Evolutionary conservation across 2,888 invertebrate genomes (phyloP).

Genomic region (Ethmia dodecea): DNA sequence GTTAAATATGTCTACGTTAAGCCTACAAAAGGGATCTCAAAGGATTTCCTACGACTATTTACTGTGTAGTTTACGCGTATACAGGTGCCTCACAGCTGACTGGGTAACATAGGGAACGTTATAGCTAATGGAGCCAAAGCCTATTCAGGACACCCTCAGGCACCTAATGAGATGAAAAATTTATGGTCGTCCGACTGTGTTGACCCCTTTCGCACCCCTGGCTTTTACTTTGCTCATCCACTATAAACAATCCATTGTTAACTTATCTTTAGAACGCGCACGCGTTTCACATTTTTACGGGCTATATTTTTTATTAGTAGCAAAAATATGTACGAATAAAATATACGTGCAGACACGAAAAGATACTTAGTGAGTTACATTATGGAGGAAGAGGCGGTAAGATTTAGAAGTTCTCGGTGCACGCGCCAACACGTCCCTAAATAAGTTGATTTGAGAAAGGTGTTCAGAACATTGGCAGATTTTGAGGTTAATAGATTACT

Average conservation of each 20-base stretch:
- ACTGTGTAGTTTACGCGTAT: too few relatives aligned
- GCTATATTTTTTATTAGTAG: conserved; percentile 8
- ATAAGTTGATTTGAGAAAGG: too few relatives aligned
- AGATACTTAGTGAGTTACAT: conserved; percentile 14
- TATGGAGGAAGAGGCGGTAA: too few relatives aligned
- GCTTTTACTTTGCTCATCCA: conserved; percentile 44
- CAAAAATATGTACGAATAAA: conserved; percentile 11
- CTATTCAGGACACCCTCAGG: conserved; percentile 52
- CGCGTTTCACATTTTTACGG: background rate
- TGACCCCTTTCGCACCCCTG: conserved; percentile 64
- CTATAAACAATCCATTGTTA: conserved; percentile 40
- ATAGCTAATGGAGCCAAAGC: conserved; percentile 51
- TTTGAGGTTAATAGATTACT: too few relatives aligned
- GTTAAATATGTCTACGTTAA: too few relatives aligned
- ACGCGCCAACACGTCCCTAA: too few relatives aligned
- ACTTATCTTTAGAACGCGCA: conserved; percentile 8
- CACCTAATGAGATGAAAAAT: conserved; percentile 68
- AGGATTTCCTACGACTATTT: too few relatives aligned
- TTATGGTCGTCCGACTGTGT: conserved; percentile 61
- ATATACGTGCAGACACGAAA: conserved; percentile 13
- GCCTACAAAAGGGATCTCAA: too few relatives aligned
- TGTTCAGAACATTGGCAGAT: too few relatives aligned
- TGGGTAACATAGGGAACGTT: conserved; percentile 19
- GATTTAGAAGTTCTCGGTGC: too few relatives aligned
- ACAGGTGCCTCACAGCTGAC: too few relatives aligned